Conservation (phyloP, 2,113 vertebrate genomes). For the Chionomys nivalis region DNA sequence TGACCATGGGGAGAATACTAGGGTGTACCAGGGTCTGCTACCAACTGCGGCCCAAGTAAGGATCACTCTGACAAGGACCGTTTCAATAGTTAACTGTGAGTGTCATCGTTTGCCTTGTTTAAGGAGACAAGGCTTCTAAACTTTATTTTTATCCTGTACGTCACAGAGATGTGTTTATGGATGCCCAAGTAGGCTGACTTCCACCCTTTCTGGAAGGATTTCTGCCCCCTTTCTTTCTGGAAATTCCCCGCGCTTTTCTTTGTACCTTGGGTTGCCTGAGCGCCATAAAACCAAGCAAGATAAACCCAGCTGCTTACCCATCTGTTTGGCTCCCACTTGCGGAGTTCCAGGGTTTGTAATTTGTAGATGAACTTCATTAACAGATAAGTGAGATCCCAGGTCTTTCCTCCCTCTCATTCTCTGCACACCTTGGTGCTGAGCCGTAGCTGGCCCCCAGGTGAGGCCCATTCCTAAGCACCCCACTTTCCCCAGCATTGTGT, state of each 20-base stretch:
- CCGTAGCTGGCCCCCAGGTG: background rate
- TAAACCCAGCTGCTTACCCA: background rate
- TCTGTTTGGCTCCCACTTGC: background rate
- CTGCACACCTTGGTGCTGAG: no score
- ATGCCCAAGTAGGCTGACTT: background rate
- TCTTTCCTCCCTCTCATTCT: background rate
- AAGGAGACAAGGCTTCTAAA: background rate
- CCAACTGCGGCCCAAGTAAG: background rate
- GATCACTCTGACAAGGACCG: background rate
- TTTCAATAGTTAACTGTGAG: background rate
- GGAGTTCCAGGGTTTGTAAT: background rate
- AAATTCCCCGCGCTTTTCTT: background rate
- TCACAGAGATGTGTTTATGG: background rate
- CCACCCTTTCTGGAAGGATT: background rate
- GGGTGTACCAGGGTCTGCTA: background rate
- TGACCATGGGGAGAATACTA: accelerated
- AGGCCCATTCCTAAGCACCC: background rate
- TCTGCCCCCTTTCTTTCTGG: background rate
- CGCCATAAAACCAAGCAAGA: background rate
- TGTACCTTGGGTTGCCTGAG: background rate
- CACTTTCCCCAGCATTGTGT: background rate
- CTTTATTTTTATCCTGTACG: background rate
- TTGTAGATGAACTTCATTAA: background rate
- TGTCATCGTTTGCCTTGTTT: conserved; percentile 30
- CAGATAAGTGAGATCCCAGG: background rate